Evolutionary conservation across 2,797 vertebrate species (phyloP).

Genomic region (Setipinna tenuifilis): DNA sequence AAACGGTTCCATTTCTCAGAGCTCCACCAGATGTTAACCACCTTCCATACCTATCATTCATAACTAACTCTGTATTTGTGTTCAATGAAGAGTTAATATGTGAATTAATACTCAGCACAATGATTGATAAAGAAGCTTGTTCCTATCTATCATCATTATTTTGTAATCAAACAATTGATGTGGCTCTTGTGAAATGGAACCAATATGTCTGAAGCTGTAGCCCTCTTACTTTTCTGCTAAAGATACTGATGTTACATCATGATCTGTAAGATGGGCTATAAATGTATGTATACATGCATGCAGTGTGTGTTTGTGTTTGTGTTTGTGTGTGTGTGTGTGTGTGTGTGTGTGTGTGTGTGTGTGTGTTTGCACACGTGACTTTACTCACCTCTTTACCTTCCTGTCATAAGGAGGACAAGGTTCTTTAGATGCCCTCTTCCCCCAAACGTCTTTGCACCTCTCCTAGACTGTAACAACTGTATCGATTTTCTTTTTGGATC

Average conservation of each 20-base stretch:
- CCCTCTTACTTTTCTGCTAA: neutral
- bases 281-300: neutral
- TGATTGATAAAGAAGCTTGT: constrained; percentile 12
- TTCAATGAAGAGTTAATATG: constrained; percentile 25
- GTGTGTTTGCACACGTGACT: neutral
- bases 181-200: neutral
- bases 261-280: neutral
- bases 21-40: constrained; percentile 10
- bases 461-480: neutral
- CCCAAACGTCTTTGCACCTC: neutral
- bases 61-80: constrained; percentile 14
- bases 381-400: neutral
- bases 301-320: neutral
- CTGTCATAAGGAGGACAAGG: neutral
- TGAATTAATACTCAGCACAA: neutral
- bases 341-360: neutral
- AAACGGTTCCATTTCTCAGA: neutral
- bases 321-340: neutral
- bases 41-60: neutral
- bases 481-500: neutral
- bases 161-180: constrained; percentile 20
- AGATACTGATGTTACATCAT: neutral
- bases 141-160: neutral
- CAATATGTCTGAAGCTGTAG: neutral
- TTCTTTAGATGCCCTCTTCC: neutral